Evolutionary conservation across 2,797 vertebrate genomes (phyloP).

Genomic region (Hirundo rustica): DNA sequence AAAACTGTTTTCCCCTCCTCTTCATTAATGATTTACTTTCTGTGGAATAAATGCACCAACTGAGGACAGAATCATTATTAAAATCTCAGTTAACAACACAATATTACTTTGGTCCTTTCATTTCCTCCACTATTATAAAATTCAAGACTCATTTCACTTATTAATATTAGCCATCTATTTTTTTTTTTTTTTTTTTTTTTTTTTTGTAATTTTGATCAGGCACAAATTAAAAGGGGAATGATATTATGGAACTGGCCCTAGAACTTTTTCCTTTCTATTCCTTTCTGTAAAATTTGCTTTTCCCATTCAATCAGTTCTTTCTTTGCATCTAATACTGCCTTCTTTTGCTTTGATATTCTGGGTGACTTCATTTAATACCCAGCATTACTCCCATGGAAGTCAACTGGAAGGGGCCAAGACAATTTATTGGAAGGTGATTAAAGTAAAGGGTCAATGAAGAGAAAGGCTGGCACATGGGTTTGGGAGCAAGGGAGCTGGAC

Average conservation of each 20-base stretch:
- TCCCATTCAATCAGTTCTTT: neutral
- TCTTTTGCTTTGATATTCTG: neutral
- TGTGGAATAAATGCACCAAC: conserved; percentile 55
- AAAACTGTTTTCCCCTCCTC: conserved; percentile 17
- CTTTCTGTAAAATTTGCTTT: conserved; percentile 13
- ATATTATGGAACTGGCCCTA: neutral
- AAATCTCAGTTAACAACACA: conserved; percentile 71
- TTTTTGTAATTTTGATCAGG: conserved; percentile 39
- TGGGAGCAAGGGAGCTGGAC: conserved; percentile 6
- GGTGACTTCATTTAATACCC: neutral
- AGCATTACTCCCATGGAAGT: neutral
- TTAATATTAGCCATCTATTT: conserved; percentile 68
- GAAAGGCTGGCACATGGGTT: neutral
- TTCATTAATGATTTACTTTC: conserved; percentile 68
- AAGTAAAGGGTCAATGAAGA: neutral
- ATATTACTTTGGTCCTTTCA: conserved; percentile 65
- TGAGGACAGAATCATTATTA: conserved; percentile 72
- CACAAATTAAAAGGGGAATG: conserved; percentile 55
- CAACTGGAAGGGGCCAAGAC: neutral
- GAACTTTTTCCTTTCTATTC: neutral
- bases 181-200: conserved; percentile 47
- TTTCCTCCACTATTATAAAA: conserved; percentile 70
- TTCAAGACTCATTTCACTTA: conserved; percentile 69
- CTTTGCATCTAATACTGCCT: neutral
- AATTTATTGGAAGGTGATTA: conserved; percentile 8